Evolutionary conservation across 2,797 vertebrate species (phyloP).

Genomic region (Acanthopagrus latus): DNA sequence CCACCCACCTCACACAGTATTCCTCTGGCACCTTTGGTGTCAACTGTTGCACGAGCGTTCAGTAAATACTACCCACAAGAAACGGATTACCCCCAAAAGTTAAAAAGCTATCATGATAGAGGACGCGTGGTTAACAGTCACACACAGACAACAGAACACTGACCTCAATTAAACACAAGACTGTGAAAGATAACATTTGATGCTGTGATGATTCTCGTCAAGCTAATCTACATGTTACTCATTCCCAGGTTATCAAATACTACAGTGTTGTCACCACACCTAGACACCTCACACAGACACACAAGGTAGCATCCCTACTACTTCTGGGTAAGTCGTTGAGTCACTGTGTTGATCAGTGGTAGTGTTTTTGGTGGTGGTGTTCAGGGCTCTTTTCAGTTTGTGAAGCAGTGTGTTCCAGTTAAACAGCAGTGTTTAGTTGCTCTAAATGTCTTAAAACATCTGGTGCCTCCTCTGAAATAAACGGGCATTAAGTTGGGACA

Average conservation of each 20-base stretch:
- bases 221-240: not conserved
- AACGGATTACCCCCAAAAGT: not conserved
- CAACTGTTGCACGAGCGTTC: not conserved
- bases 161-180: not conserved
- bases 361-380: not conserved
- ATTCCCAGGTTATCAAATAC: not conserved
- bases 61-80: not conserved
- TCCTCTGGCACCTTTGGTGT: not conserved
- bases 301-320: no score
- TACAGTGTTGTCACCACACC: no score
- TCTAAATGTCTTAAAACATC: slow-evolving; percentile 13
- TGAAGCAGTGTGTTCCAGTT: not conserved
- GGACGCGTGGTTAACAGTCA: not conserved
- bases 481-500: slow-evolving; percentile 41
- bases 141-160: not conserved
- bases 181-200: not conserved
- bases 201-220: not conserved
- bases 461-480: slow-evolving; percentile 36
- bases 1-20: not conserved
- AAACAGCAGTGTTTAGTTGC: not conserved
- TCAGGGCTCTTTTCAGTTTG: not conserved
- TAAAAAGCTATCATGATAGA: not conserved
- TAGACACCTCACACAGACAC: no score
- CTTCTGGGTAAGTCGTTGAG: no score
- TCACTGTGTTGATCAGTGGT: not conserved